Conservation (phyloP, 2,888 invertebrate species). For the Taenaris catops region DNA sequence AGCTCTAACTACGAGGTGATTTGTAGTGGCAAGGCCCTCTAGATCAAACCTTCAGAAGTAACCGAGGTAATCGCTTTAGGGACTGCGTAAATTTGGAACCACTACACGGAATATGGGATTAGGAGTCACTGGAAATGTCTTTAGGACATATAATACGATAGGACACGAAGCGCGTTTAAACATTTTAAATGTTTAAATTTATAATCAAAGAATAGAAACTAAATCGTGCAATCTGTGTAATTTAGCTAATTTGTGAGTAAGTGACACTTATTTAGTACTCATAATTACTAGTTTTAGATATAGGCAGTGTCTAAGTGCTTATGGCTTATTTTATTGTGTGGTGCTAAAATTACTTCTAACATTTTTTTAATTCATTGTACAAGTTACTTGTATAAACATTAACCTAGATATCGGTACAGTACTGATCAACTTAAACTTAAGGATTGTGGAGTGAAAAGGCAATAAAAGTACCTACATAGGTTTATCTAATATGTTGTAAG, state of each 20-base stretch:
- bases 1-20: conserved; percentile 56
- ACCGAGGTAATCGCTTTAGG: neutral
- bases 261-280: neutral
- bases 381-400: too few species aligned
- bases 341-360: too few species aligned
- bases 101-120: neutral
- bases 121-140: neutral
- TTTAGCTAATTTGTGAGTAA: neutral
- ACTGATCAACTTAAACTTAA: too few species aligned
- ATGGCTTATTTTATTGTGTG: too few species aligned
- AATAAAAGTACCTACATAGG: too few species aligned
- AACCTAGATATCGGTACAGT: too few species aligned
- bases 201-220: too few species aligned
- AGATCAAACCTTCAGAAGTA: conserved; percentile 1
- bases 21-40: conserved; percentile 56
- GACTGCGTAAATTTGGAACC: neutral
- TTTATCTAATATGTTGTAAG: too few species aligned
- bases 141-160: neutral
- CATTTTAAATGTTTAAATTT: too few species aligned
- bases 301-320: neutral
- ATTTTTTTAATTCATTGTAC: too few species aligned
- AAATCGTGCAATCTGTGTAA: neutral
- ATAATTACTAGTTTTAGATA: too few species aligned
- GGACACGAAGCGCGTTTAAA: neutral
- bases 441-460: too few species aligned